A percentile compares a stretch with the other conserved stretches of the same genome.
These are phyloP conservation scores for Cisticola juncidis DNA, from an alignment of 2,113 vertebrate species.

Conservation along the genomic window DNA sequence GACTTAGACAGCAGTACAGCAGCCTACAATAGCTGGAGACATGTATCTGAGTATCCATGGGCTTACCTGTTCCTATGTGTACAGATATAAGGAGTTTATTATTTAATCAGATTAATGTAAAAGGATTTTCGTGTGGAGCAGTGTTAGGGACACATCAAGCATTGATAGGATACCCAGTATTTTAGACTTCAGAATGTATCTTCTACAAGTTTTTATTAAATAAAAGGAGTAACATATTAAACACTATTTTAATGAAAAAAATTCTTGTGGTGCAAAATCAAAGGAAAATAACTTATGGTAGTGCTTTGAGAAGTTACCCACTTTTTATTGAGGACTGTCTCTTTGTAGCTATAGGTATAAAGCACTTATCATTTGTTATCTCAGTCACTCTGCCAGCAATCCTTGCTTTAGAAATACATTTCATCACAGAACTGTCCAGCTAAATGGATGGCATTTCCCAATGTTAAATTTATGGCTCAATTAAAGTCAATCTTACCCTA, in stretches of 20 bases:
- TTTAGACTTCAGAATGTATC: neutral
- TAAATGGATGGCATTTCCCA: slow-evolving; percentile 67
- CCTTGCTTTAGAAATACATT: slow-evolving; percentile 59
- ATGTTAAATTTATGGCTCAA: slow-evolving; percentile 69
- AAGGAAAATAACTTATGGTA: slow-evolving; percentile 4
- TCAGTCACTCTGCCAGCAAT: slow-evolving; percentile 10
- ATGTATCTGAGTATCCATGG: neutral
- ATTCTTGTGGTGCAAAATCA: neutral
- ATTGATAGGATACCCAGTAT: neutral
- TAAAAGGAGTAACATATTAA: neutral
- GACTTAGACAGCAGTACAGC: neutral
- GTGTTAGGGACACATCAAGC: neutral
- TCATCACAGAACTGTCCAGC: slow-evolving; percentile 55
- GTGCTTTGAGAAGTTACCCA: neutral
- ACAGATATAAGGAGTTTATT: neutral
- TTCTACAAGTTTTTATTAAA: neutral
- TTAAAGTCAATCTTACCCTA: slow-evolving; percentile 68
- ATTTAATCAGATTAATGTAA: neutral
- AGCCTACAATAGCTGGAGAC: neutral
- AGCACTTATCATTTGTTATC: slow-evolving; percentile 65
- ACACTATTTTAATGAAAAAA: slow-evolving; percentile 4
- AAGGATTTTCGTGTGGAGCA: neutral
- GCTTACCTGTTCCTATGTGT: neutral
- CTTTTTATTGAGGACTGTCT: slow-evolving; percentile 11
- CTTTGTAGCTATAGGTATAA: slow-evolving; percentile 20